Evolutionary conservation across 2,797 vertebrate genomes (phyloP), one percentile per base, ranked within the genome.

Genomic region (Nyctibius grandis): DNA sequence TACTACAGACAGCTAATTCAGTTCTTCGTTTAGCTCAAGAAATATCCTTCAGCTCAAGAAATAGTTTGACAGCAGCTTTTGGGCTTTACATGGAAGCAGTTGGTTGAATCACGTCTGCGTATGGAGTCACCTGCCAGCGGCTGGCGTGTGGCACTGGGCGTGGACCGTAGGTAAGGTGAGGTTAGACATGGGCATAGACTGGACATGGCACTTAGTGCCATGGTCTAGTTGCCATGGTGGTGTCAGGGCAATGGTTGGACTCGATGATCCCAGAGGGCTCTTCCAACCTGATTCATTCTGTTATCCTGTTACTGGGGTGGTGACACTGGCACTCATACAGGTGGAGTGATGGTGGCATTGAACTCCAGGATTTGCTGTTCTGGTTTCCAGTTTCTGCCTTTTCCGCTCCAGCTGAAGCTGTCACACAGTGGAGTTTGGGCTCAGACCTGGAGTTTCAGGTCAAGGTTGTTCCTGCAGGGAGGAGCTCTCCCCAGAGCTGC

Each of bases 301-400:
- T n/a, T n/a, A n/a, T n/a, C n/a, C n/a, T n/a, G n/a, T n/a, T n/a
- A n/a, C n/a, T 13, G 6, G 38, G 14, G 4, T 8, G 88, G 45
- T 72, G 72, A 9, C 8, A 2, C 33, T 0, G 5, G 16, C 33
- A n/a, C 2, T 0, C 0, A 9, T 7, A 4, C 53, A 51, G 19
- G 31, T 31, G 40, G 16, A 77, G 50, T 1, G n/a, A 4, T 33
- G 67, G 56, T 61, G 76, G 6, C 60, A 17, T 14, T 2, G 12
- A 54, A 63, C 83, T 45, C 19, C 28, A 20, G 50, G 38, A 5
- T 29, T 15, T 85, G 59, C 59, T 45, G 9, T 48, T 61, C 40
- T 36, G 21, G 34, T 34, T 26, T 15, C 57, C 70, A 13, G 9
- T 11, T 18, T 21, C 19, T 72, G 44, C 14, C 33, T 36, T 45